Percentiles rank a stretch among this genome's conserved stretches.
These are phyloP conservation scores for Timema cristinae DNA, from an alignment of 2,888 invertebrate species.

Conservation along the genomic window DNA sequence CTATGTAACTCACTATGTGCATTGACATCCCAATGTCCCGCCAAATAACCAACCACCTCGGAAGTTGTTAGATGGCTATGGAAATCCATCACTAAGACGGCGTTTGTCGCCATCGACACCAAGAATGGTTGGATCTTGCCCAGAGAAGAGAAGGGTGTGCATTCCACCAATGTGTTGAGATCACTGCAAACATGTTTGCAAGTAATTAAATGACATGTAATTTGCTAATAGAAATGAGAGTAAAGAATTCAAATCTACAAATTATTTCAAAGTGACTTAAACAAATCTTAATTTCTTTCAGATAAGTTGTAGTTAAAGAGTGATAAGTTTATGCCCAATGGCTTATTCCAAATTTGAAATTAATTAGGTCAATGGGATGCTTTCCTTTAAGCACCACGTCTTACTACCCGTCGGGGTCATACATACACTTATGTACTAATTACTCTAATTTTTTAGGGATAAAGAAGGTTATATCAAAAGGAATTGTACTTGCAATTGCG, in stretches of 20 bases:
- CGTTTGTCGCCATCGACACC: constrained; percentile 81
- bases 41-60: constrained; percentile 94
- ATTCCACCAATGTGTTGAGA: constrained; percentile 83
- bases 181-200: constrained; percentile 56
- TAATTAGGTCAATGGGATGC: too few species aligned
- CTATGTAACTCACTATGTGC: constrained; percentile 72
- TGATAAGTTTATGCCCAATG: too few species aligned
- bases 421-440: too few species aligned
- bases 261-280: background rate
- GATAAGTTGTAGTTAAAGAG: too few species aligned
- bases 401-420: too few species aligned
- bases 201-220: constrained; percentile 16
- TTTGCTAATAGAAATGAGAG: background rate
- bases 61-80: constrained; percentile 91
- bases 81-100: constrained; percentile 83
- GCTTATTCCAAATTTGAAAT: too few species aligned
- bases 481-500: too few species aligned
- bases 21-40: constrained; percentile 92
- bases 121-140: constrained; percentile 92
- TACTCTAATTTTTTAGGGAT: too few species aligned
- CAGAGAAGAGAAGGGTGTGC: constrained; percentile 79
- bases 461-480: too few species aligned
- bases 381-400: too few species aligned
- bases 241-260: constrained; percentile 12
- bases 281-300: background rate